Base-by-base conservation (phyloP, 2,888 invertebrate genomes). In the Prenolepis imparis region DNA sequence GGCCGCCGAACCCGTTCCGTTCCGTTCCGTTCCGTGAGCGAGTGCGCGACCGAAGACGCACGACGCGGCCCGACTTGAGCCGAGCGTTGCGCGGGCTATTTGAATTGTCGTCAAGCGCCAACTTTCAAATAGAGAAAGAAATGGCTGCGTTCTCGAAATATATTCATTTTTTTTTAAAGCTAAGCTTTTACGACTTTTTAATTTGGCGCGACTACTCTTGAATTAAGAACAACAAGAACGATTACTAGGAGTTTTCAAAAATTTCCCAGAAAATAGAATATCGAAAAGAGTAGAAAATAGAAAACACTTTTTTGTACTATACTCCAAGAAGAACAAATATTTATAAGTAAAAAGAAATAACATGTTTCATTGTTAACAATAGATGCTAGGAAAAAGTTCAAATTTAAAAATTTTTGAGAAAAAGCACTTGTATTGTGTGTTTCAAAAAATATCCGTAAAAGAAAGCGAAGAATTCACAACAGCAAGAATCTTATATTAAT, bases 61-160 rank as follows among this genome's bases (percentile, higher is more conserved):
- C 74, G 63, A 74, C 28, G 44, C 28, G 57, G 5, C 6, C 90
- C 81, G 83, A 83, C 28, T 36, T 0, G 24, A 3, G 28, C 90
- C 82, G 83, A 83, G n/a, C 61, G 83, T 5, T 0, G 2, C 18
- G 48, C 48, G 48, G 18, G 18, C 6, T 48, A 18, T 48, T 48
- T 6, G 48, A 48, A 48, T 36, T 4, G 36, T 5, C 5, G 36
- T 36, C 32, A 3, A 3, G 3, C 32, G 32, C 32, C 4, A 36
- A 36, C 5, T 36, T 32, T 36, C 5, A 36, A 36, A 36, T 32
- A 32, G 28, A 32, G 28, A 32, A 32, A 3, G 28, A 32, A 32
- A 32, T 32, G 28, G 28, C 3, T 3, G 28, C 28, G 28, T 32
- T 32, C 28, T 32, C 28, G 2, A 32, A 32, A 32, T 32, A 32